These are phyloP conservation scores for Spatula versicolor DNA, from an alignment of 2,797 vertebrate genomes.

Conservation along the genomic window DNA sequence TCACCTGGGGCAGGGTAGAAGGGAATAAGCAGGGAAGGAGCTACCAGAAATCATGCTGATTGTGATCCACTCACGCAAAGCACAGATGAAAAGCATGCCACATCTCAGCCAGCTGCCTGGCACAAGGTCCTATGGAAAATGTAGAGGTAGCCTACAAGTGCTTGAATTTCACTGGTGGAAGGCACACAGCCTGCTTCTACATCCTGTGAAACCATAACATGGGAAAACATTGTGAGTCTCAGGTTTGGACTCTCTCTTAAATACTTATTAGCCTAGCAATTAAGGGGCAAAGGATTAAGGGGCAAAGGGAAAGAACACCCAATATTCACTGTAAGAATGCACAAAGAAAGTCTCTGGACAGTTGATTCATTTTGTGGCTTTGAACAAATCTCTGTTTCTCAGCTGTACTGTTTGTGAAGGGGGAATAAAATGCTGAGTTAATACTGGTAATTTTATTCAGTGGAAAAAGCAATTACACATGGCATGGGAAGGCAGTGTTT, in stretches of 20 bases:
- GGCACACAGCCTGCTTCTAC: background rate
- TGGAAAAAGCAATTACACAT: background rate
- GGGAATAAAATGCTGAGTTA: background rate
- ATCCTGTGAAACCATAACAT: background rate
- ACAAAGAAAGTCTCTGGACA: background rate
- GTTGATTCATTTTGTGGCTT: background rate
- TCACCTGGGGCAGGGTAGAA: background rate
- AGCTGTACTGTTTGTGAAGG: background rate
- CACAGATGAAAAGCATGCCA: background rate
- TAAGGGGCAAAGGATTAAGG: background rate
- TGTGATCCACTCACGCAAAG: background rate
- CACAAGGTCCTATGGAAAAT: background rate
- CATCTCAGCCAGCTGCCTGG: background rate
- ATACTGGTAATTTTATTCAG: background rate
- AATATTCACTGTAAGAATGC: rapidly evolving
- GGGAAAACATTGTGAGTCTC: background rate
- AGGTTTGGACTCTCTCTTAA: background rate
- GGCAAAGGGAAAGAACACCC: background rate
- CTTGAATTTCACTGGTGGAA: background rate
- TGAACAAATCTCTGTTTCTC: background rate
- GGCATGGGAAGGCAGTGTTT: background rate
- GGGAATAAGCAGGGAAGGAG: background rate
- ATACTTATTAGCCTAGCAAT: background rate
- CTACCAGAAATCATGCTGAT: background rate
- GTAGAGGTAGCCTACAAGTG: background rate